Evolutionary conservation across 2,113 vertebrate species (phyloP).

Genomic region (Smithornis capensis): DNA sequence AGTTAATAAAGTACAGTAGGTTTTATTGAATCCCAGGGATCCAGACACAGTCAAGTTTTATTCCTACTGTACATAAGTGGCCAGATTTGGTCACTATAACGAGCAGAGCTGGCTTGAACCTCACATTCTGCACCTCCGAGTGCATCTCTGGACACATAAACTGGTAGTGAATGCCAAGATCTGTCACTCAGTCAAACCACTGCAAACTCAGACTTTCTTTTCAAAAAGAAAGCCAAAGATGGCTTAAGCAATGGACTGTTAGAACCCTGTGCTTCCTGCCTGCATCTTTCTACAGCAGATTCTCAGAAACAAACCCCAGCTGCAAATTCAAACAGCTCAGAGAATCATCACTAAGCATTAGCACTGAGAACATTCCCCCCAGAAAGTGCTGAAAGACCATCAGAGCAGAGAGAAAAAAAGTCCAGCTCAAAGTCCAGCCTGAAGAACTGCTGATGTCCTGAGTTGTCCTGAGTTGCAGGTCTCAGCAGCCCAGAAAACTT

Average conservation of each 20-base stretch:
- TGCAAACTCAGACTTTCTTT: neutral
- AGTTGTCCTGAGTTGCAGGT: neutral
- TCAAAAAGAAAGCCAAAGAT: neutral
- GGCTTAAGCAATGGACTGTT: neutral
- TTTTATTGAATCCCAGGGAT: neutral
- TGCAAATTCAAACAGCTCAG: neutral
- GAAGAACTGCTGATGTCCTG: neutral
- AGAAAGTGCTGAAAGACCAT: neutral
- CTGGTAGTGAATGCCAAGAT: neutral
- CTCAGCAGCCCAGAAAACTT: neutral
- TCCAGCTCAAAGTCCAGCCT: neutral
- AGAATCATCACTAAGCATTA: neutral
- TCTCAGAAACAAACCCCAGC: neutral
- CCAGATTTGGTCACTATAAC: neutral
- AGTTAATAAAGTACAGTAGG: neutral
- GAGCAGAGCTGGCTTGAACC: neutral
- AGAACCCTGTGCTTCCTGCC: neutral
- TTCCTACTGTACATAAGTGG: neutral
- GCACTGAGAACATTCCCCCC: neutral
- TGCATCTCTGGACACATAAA: neutral
- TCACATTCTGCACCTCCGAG: neutral
- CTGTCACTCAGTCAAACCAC: neutral
- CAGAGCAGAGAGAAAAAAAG: accelerated
- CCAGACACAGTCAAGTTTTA: neutral
- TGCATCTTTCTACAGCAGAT: neutral